Conservation (phyloP, 2,797 vertebrate species). For the Chromis chromis region DNA sequence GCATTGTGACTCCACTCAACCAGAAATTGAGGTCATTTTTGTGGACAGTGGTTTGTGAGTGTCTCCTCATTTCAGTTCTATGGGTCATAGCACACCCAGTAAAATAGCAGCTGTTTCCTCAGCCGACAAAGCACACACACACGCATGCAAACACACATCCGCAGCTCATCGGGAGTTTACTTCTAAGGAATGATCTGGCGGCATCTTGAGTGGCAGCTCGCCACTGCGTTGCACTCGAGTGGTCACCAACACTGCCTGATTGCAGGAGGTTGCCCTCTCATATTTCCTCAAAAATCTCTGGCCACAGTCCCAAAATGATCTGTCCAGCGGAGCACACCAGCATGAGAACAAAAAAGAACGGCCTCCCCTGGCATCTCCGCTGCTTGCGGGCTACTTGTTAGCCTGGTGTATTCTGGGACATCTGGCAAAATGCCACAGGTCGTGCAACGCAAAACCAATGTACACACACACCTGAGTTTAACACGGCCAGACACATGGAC, state of each 20-base stretch:
- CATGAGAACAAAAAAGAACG: conserved; percentile 44
- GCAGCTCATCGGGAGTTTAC: conserved; percentile 52
- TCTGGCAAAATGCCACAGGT: conserved; percentile 55
- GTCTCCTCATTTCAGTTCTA: conserved; percentile 27
- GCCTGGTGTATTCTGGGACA: conserved; percentile 48
- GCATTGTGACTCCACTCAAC: not conserved
- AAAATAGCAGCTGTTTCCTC: not conserved
- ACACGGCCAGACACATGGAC: conserved; percentile 32
- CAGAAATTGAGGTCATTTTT: conserved; percentile 16
- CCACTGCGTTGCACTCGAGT: conserved; percentile 64
- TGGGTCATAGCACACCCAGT: not conserved
- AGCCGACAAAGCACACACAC: conserved; percentile 21
- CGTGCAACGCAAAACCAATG: conserved; percentile 33
- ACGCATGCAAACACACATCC: conserved; percentile 30
- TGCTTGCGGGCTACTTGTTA: conserved; percentile 60
- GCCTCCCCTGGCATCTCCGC: conserved; percentile 38
- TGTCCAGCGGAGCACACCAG: conserved; percentile 58
- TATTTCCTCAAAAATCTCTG: conserved; percentile 73
- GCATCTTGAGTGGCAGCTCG: conserved; percentile 62
- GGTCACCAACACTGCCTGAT: conserved; percentile 67
- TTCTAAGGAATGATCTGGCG: conserved; percentile 56
- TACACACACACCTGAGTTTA: conserved; percentile 45
- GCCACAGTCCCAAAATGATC: conserved; percentile 65
- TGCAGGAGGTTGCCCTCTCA: conserved; percentile 73
- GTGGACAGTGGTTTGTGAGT: conserved; percentile 15